These are phyloP conservation scores for Brienomyrus longianalis DNA, from an alignment of 2,113 vertebrate genomes.

Conservation along the genomic window DNA sequence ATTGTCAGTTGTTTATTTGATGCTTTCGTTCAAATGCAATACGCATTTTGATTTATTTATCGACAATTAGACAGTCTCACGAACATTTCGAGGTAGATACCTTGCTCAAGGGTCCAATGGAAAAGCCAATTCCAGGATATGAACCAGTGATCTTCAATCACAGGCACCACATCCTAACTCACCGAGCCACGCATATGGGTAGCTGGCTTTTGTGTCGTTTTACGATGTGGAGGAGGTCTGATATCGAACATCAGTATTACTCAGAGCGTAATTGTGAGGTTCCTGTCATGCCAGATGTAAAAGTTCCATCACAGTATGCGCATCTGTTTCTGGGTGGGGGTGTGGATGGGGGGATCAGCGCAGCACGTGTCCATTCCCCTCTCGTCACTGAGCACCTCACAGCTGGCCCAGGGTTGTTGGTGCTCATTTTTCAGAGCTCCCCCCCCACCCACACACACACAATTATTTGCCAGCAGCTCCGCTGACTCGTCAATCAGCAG, in stretches of 20 bases:
- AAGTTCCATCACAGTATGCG: slow-evolving; percentile 36
- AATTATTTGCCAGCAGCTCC: slow-evolving; percentile 49
- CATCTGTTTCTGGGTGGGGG: slow-evolving; percentile 39
- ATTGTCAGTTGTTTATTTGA: background rate
- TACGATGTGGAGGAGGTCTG: background rate
- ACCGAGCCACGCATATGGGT: background rate
- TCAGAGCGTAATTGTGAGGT: background rate
- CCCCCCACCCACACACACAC: slow-evolving; percentile 32
- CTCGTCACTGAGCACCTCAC: slow-evolving; percentile 62
- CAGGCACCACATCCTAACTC: background rate
- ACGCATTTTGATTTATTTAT: background rate
- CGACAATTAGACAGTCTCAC: background rate
- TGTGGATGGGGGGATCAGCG: slow-evolving; percentile 38
- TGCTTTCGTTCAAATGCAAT: background rate
- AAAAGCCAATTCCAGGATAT: background rate
- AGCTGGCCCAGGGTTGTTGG: slow-evolving; percentile 68
- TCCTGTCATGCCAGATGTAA: background rate
- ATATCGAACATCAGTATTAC: background rate
- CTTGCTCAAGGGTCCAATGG: background rate
- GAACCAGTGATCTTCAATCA: background rate
- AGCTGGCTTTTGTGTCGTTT: background rate
- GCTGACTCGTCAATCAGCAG: slow-evolving; percentile 69
- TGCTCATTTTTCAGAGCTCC: slow-evolving; percentile 62
- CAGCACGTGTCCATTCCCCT: slow-evolving; percentile 48
- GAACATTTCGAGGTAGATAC: background rate